Evolutionary conservation across 2,797 vertebrate species (phyloP).

Genomic region (Urocyon cinereoargenteus): DNA sequence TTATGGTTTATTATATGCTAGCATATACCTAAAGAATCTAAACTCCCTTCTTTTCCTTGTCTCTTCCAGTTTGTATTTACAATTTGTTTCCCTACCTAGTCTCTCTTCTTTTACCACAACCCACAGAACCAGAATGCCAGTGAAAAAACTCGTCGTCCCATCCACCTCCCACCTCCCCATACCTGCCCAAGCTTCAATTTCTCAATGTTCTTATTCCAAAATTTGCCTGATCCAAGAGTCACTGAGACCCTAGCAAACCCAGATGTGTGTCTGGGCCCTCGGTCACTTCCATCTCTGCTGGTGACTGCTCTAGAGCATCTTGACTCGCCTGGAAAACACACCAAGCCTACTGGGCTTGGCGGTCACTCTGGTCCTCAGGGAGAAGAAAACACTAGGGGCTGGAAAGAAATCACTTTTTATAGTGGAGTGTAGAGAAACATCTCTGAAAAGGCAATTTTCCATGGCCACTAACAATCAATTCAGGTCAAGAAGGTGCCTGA

Average conservation of each 20-base stretch:
- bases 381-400: conserved; percentile 26
- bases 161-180: not conserved
- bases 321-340: conserved; percentile 26
- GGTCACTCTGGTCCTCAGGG: conserved; percentile 51
- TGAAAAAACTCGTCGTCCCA: not conserved
- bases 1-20: not conserved
- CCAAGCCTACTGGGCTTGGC: conserved; percentile 56
- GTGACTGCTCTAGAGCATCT: not conserved
- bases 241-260: not conserved
- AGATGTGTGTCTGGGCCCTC: not conserved
- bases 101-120: not conserved
- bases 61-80: not conserved
- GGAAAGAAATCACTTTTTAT: conserved; percentile 63
- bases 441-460: conserved; percentile 69
- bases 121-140: conserved; percentile 11
- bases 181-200: not conserved
- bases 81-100: not conserved
- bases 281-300: not conserved
- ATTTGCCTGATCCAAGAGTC: not conserved
- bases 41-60: not conserved
- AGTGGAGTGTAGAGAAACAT: conserved; percentile 14
- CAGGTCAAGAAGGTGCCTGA: conserved; percentile 66
- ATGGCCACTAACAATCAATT: conserved; percentile 62
- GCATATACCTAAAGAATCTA: not conserved
- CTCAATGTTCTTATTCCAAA: not conserved